phyloP scores from a whole-genome alignment of 2,113 vertebrate species.

The Procavia capensis region DNA sequence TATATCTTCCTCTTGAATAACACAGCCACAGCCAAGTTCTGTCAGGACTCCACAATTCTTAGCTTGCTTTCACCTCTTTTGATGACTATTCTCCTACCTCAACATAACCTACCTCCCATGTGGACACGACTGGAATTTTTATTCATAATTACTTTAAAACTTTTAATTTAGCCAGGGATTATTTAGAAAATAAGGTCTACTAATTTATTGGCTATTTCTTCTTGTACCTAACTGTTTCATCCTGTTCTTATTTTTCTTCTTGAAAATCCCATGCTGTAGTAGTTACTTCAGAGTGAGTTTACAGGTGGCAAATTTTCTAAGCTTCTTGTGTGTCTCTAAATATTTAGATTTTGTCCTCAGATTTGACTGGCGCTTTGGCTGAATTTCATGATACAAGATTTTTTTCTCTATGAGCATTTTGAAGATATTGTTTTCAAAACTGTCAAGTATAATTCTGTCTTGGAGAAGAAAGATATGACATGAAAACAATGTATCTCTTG shows the following conservation, averaged over 20 bases:
- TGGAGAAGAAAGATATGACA: constrained; percentile 19
- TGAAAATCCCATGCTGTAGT: neutral
- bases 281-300: neutral
- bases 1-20: neutral
- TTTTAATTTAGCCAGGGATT: neutral
- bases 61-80: neutral
- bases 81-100: neutral
- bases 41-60: neutral
- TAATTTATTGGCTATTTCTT: neutral
- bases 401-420: neutral
- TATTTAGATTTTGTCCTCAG: neutral
- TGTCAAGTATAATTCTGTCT: neutral
- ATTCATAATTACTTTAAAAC: neutral
- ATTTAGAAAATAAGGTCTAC: neutral
- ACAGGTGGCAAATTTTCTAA: neutral
- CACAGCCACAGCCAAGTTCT: no score
- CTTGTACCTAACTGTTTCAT: neutral
- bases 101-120: neutral
- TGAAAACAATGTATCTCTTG: neutral
- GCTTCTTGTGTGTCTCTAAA: neutral
- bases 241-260: neutral
- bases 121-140: neutral
- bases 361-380: neutral
- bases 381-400: neutral
- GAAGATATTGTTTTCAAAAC: neutral